Base-by-base conservation (phyloP, 2,113 vertebrate species). In the Gobiocypris rarus region DNA sequence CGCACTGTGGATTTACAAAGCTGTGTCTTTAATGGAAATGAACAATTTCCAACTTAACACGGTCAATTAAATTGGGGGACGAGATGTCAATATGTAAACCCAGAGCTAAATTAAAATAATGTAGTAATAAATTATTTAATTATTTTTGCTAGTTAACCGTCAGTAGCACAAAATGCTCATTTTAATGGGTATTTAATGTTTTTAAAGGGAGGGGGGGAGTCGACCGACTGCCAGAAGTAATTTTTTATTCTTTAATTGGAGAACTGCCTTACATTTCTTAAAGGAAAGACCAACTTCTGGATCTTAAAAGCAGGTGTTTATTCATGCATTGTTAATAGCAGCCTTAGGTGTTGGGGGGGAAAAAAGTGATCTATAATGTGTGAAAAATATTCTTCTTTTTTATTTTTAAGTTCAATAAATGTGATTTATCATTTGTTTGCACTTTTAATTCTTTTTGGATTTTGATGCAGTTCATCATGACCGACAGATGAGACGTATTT, bases 221-320 rank as follows among this genome's bases (percentile, higher is more conserved):
- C 92, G 91, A 87, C 93, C 91, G 63, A 71, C 80, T 82, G 65
- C 80, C 65, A 70, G 22, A 26, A 52, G 26, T 52, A 19, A 7
- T 82, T 82, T 54, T 89, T 89, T 90, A 75, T 90, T 75, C 70
- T 59, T 56, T 74, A 31, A 28, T 85, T 90, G 86, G 87, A 91
- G 87, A 94, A 92, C 92, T 92, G 93, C 93, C 93, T 95, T 95
- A 94, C 91, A 92, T 92, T 93, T 92, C 91, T 90, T 89, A 92
- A 87, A 86, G 83, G 86, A 90, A 85, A 85, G 86, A 87, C 75
- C 87, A 73, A 86, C 26, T 67, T 65, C 52, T 77, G 24, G 48
- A 50, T 61, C 3, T 43, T 3, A n/a, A 76, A 75, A 41, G 75
- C 75, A 77, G 50, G 31, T 26, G 54, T 67, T 59, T 24, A 59